Evolutionary conservation across 2,797 vertebrate genomes (phyloP).

Genomic region (Clarias laeviceps): DNA sequence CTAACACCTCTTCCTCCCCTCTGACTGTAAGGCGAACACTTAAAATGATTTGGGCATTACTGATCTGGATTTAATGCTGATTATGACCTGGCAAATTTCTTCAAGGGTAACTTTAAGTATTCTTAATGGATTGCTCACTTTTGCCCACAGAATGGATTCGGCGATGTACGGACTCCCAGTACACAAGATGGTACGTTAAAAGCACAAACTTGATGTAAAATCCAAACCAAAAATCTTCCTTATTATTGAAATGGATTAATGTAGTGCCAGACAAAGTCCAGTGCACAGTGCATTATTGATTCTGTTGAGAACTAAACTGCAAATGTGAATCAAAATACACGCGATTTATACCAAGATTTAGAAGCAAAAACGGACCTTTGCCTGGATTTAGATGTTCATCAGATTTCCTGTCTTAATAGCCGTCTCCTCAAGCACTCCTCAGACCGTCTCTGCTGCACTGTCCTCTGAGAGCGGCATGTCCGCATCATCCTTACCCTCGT

Average conservation of each 20-base stretch:
- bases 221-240: background rate
- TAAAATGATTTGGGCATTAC: background rate
- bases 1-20: conserved; percentile 65
- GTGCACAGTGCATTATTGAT: background rate
- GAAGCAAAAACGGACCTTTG: background rate
- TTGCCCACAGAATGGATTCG: conserved; percentile 86
- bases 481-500: conserved; percentile 72
- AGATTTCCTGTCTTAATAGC: conserved; percentile 54
- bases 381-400: background rate
- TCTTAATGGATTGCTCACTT: background rate
- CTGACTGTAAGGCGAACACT: conserved; percentile 74
- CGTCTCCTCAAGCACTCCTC: conserved; percentile 74
- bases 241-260: background rate
- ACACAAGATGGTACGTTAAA: conserved; percentile 85
- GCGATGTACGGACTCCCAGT: conserved; percentile 78
- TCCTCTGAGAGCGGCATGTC: conserved; percentile 75
- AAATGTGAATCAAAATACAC: background rate
- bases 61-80: background rate
- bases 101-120: background rate
- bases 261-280: background rate
- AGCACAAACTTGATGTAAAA: background rate
- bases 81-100: background rate
- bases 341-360: background rate
- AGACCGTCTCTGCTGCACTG: conserved; percentile 80
- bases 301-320: background rate